Evolutionary conservation across 2,888 invertebrate species (phyloP).

Genomic region (Chorisops tibialis): DNA sequence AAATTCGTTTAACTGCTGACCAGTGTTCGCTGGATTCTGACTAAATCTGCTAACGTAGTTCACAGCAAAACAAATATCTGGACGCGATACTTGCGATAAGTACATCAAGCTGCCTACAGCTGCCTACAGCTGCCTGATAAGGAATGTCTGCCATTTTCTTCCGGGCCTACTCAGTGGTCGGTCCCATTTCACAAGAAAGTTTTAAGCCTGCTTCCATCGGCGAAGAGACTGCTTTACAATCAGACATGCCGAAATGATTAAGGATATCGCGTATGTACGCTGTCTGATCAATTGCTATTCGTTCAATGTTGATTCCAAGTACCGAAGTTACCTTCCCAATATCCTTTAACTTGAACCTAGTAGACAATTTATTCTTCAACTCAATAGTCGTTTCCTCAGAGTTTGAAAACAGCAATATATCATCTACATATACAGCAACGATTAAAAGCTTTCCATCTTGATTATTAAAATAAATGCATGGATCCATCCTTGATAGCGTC

Average conservation of each 20-base stretch:
- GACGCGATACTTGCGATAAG: slow-evolving; percentile 31
- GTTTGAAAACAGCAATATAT: too few relatives aligned
- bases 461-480: not conserved
- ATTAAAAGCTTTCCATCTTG: not conserved
- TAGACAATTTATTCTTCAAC: too few relatives aligned
- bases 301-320: too few relatives aligned
- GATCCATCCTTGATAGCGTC: not conserved
- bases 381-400: too few relatives aligned
- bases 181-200: slow-evolving; percentile 25
- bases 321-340: too few relatives aligned
- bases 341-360: too few relatives aligned
- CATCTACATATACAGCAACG: not conserved
- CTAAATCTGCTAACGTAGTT: slow-evolving; percentile 32
- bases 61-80: slow-evolving; percentile 35
- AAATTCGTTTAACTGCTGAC: slow-evolving; percentile 21
- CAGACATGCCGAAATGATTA: slow-evolving; percentile 33
- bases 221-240: slow-evolving; percentile 32
- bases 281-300: too few relatives aligned
- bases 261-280: too few relatives aligned
- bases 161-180: slow-evolving; percentile 26
- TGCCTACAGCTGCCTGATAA: slow-evolving; percentile 9
- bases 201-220: slow-evolving; percentile 30
- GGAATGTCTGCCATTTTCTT: not conserved
- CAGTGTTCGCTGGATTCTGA: slow-evolving; percentile 18
- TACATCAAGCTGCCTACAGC: slow-evolving; percentile 34